phyloP scores from a whole-genome alignment of 1,140 invertebrate species.

The Heliconius melpomene region DNA sequence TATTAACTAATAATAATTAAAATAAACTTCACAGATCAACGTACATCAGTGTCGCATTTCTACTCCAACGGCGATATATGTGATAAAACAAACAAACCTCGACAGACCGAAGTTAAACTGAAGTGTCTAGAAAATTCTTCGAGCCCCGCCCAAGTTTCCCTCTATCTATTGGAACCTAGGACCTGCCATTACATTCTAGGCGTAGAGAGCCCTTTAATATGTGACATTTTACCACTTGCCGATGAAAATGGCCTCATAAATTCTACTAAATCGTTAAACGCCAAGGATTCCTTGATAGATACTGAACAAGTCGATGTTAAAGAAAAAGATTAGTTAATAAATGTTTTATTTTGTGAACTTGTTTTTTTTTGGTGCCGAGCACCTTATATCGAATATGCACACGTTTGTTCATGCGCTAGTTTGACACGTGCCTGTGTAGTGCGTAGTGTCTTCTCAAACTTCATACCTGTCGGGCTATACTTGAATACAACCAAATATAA shows the following conservation, averaged over 20 bases:
- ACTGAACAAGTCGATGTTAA: slow-evolving; percentile 35
- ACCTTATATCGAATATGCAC: too few species aligned
- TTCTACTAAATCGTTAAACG: slow-evolving; percentile 37
- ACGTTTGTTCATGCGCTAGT: too few species aligned
- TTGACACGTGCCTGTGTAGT: too few species aligned
- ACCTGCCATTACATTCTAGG: slow-evolving; percentile 95
- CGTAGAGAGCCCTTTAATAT: slow-evolving; percentile 94
- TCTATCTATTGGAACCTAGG: slow-evolving; percentile 94
- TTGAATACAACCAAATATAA: too few species aligned
- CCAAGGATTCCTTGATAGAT: slow-evolving; percentile 28
- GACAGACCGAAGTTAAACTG: slow-evolving; percentile 93
- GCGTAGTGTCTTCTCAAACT: too few species aligned
- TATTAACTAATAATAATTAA: too few species aligned
- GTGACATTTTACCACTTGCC: slow-evolving; percentile 89
- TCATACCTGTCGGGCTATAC: too few species aligned
- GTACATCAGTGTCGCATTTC: slow-evolving; percentile 91
- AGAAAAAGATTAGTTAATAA: slow-evolving; percentile 58
- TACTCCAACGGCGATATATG: slow-evolving; percentile 93
- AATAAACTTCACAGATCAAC: slow-evolving; percentile 62
- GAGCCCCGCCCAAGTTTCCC: slow-evolving; percentile 88
- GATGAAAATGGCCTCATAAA: slow-evolving; percentile 86
- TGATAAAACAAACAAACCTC: slow-evolving; percentile 89
- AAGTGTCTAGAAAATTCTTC: slow-evolving; percentile 88
- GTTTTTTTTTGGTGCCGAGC: too few species aligned
- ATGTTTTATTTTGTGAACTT: slow-evolving; percentile 46